These are phyloP conservation scores for human (Homo sapiens) DNA, from an alignment of 2,113 vertebrate genomes.

Conservation along the genomic window DNA sequence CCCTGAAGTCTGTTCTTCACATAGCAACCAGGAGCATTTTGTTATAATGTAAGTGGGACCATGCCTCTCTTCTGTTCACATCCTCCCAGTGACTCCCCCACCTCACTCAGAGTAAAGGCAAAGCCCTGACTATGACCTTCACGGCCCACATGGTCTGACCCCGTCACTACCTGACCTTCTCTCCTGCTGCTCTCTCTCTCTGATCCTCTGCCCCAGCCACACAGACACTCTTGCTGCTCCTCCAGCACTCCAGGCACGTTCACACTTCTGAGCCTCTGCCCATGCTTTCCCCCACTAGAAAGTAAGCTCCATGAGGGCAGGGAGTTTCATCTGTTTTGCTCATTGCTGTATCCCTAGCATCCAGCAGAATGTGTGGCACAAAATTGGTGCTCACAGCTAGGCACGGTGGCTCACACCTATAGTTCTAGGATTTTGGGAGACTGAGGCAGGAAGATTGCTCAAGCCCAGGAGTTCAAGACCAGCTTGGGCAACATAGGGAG, in stretches of 20 bases:
- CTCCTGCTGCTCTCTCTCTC: neutral
- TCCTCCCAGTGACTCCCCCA: neutral
- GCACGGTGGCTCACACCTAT: no score
- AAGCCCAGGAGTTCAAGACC: no score
- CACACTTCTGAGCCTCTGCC: neutral
- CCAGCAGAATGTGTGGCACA: neutral
- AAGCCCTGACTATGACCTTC: neutral
- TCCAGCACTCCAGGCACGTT: neutral
- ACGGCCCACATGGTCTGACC: neutral
- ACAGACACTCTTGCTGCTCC: no score
- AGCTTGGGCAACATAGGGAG: no score
- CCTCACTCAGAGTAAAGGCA: neutral
- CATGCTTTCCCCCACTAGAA: neutral
- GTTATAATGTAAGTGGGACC: neutral
- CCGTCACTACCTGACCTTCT: neutral
- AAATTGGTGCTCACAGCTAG: neutral
- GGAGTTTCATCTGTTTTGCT: neutral
- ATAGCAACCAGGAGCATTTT: neutral
- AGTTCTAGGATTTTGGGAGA: no score
- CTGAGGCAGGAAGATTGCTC: no score
- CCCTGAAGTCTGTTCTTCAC: neutral
- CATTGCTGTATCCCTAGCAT: neutral
- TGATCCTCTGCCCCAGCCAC: neutral
- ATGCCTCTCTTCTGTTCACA: neutral
- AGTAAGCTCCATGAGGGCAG: neutral